Conservation (phyloP, 2,888 invertebrate species). For the Caenorhabditis virilis region DNA sequence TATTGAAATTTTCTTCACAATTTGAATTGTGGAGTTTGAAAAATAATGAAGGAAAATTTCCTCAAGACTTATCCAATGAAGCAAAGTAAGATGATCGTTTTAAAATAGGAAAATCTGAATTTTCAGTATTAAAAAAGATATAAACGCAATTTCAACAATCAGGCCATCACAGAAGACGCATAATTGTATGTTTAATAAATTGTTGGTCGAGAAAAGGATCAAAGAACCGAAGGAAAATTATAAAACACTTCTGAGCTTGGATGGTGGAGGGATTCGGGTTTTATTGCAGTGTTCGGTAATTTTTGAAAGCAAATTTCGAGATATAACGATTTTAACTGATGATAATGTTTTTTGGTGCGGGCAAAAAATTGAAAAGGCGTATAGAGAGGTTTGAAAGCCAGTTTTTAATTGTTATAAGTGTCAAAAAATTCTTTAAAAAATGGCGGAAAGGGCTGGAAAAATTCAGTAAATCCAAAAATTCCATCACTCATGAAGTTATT, state of each 20-base stretch:
- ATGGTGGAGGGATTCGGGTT: conserved; percentile 42
- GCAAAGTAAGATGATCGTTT: conserved; percentile 5
- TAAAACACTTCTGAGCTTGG: conserved; percentile 41
- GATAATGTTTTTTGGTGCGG: no score
- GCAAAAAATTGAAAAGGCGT: no score
- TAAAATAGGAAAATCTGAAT: background rate
- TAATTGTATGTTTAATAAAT: conserved; percentile 22
- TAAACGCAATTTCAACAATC: conserved; percentile 16
- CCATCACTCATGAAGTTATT: no score
- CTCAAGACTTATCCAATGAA: conserved; percentile 32
- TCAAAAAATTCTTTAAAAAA: no score
- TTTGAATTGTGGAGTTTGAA: conserved; percentile 26
- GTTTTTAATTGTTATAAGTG: no score
- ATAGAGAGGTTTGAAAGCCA: no score
- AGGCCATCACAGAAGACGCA: conserved; percentile 9
- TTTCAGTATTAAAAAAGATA: conserved; percentile 33
- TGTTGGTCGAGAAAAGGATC: conserved; percentile 23
- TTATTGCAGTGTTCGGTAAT: conserved; percentile 19
- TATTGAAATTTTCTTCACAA: conserved; percentile 15
- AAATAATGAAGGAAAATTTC: conserved; percentile 34
- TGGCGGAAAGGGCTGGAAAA: no score
- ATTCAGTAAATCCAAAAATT: no score
- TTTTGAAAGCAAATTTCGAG: no score
- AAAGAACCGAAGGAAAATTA: conserved; percentile 20
- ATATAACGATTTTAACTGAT: no score